Evolutionary conservation across 2,888 invertebrate species (phyloP).

Genomic region (Argyra leucocephala): DNA sequence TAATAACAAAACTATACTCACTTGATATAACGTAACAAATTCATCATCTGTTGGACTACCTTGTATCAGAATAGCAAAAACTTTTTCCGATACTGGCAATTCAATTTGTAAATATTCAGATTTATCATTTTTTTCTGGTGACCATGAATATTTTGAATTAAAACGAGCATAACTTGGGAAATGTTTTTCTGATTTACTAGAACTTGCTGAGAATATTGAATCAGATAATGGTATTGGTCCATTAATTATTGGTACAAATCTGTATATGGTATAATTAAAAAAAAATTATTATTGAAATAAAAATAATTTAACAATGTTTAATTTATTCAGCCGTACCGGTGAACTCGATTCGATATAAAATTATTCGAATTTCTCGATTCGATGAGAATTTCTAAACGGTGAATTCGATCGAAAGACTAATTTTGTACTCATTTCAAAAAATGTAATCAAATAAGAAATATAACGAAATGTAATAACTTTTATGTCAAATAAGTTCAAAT

Average conservation of each 20-base stretch:
- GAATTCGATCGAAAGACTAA: too few species aligned
- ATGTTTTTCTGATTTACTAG: conserved; percentile 44
- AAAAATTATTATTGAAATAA: neutral
- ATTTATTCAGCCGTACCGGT: conserved; percentile 32
- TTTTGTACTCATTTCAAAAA: too few species aligned
- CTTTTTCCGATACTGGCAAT: conserved; percentile 53
- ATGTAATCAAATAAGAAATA: too few species aligned
- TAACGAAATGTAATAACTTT: too few species aligned
- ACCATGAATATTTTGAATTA: conserved; percentile 50
- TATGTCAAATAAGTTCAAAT: too few species aligned
- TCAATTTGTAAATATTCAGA: conserved; percentile 63
- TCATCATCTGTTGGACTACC: conserved; percentile 60
- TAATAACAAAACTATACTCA: too few species aligned
- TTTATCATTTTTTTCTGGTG: conserved; percentile 49
- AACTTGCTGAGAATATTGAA: conserved; percentile 52
- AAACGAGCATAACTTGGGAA: conserved; percentile 49
- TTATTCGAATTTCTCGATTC: too few species aligned
- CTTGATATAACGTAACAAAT: conserved; percentile 68
- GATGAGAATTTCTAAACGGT: too few species aligned
- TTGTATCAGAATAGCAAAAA: conserved; percentile 65
- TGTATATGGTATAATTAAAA: conserved; percentile 21
- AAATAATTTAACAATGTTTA: neutral
- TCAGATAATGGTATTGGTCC: conserved; percentile 46
- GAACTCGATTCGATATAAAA: too few species aligned
- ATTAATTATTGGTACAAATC: conserved; percentile 43